phyloP scores from a whole-genome alignment of 1,140 invertebrate genomes.

The Drosophila athabasca region DNA sequence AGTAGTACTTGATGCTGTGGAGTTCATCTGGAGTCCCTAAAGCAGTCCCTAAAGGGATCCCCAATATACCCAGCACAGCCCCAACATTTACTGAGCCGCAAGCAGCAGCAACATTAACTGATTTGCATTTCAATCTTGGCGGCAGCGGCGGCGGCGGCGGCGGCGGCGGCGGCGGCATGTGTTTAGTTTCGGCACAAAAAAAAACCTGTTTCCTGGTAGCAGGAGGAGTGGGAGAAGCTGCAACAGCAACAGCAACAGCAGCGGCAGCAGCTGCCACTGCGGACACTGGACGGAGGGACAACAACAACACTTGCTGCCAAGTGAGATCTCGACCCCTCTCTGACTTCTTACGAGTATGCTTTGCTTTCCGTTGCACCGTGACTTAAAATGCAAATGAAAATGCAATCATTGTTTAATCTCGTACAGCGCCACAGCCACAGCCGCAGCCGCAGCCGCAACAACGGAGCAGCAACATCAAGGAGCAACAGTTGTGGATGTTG shows the following conservation, averaged over 20 bases:
- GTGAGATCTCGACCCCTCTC: conserved; percentile 57
- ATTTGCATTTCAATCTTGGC: conserved; percentile 80
- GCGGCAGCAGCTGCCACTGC: conserved; percentile 51
- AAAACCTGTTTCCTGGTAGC: conserved; percentile 56
- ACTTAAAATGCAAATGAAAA: conserved; percentile 83
- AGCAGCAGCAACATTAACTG: conserved; percentile 61
- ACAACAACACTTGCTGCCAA: conserved; percentile 68
- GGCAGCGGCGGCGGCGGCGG: conserved; percentile 15
- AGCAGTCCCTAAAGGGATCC: background rate
- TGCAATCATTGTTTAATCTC: conserved; percentile 82
- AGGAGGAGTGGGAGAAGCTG: conserved; percentile 22
- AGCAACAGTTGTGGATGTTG: conserved; percentile 55
- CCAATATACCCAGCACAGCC: background rate
- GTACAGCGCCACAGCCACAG: conserved; percentile 64
- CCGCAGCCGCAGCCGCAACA: conserved; percentile 34
- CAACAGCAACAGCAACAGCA: conserved; percentile 41
- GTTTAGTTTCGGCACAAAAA: conserved; percentile 67
- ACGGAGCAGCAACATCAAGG: conserved; percentile 27
- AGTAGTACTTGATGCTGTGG: background rate
- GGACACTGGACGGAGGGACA: conserved; percentile 15
- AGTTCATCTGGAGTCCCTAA: background rate
- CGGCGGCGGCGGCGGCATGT: conserved; percentile 65
- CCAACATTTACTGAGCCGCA: too few relatives aligned
- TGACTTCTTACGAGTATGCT: conserved; percentile 40
- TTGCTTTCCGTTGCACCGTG: conserved; percentile 63